Evolutionary conservation across 2,113 vertebrate genomes (phyloP).

Genomic region (Heterocephalus glaber): DNA sequence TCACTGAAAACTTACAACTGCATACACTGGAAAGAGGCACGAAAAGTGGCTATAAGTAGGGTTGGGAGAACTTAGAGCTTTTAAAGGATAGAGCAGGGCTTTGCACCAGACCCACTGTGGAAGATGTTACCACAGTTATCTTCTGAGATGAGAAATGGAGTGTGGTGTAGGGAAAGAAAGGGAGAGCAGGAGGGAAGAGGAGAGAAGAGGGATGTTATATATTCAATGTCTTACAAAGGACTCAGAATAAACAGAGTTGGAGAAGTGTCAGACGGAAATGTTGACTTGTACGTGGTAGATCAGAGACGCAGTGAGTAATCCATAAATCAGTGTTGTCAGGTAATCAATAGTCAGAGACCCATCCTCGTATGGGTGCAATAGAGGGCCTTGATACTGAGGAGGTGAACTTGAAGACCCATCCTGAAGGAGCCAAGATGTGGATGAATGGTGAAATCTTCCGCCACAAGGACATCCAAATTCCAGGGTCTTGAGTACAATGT

Average conservation of each 20-base stretch:
- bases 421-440: neutral
- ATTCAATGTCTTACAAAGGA: neutral
- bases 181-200: neutral
- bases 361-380: rapidly evolving
- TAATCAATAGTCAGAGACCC: neutral
- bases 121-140: no score
- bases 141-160: neutral
- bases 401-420: neutral
- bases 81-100: neutral
- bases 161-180: neutral
- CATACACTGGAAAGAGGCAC: neutral
- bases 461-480: neutral
- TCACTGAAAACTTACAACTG: neutral
- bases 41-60: rapidly evolving
- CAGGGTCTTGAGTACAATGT: neutral
- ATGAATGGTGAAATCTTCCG: neutral
- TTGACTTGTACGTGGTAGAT: neutral
- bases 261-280: neutral
- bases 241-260: neutral
- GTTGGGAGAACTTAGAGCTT: neutral
- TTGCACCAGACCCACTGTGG: neutral
- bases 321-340: neutral
- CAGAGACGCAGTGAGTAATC: neutral
- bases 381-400: neutral
- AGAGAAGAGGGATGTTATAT: neutral